Evolutionary conservation across 37 sponge, comb jelly and placozoan species (phyloP).

Genomic region (Mnemiopsis leidyi): DNA sequence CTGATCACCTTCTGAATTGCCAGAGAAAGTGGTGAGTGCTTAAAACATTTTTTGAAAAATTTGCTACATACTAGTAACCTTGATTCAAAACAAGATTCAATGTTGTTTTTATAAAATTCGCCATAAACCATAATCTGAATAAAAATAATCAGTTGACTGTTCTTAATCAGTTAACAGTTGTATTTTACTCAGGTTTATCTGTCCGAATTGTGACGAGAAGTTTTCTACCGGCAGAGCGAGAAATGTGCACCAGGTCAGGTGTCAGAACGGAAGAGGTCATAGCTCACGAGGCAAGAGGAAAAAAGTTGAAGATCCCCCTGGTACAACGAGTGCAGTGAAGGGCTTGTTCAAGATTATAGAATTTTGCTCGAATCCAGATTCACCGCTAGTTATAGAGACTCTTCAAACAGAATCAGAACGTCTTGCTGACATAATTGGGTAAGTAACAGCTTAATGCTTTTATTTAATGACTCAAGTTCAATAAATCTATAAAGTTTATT

Average conservation of each 20-base stretch:
- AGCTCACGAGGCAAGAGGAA: background rate
- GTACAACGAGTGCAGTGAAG: background rate
- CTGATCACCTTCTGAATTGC: slow-evolving; percentile 19
- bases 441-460: too few relatives aligned
- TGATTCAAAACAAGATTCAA: too few relatives aligned
- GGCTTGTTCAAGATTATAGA: slow-evolving; percentile 40
- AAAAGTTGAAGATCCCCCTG: background rate
- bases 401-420: background rate
- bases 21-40: slow-evolving; percentile 30
- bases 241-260: slow-evolving; percentile 5
- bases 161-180: background rate
- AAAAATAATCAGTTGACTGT: background rate
- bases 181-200: background rate
- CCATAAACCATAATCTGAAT: background rate
- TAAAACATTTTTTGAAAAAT: background rate
- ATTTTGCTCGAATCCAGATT: background rate
- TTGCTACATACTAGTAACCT: background rate
- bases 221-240: slow-evolving; percentile 23
- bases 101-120: too few relatives aligned
- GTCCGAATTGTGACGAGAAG: background rate
- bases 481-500: background rate
- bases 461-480: background rate
- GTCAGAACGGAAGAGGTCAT: background rate
- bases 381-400: background rate
- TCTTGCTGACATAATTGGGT: background rate